A percentile compares a stretch with the other conserved stretches of the same genome.
phyloP scores from a whole-genome alignment of 1,140 invertebrate species.

The Bilobella aurantiaca region DNA sequence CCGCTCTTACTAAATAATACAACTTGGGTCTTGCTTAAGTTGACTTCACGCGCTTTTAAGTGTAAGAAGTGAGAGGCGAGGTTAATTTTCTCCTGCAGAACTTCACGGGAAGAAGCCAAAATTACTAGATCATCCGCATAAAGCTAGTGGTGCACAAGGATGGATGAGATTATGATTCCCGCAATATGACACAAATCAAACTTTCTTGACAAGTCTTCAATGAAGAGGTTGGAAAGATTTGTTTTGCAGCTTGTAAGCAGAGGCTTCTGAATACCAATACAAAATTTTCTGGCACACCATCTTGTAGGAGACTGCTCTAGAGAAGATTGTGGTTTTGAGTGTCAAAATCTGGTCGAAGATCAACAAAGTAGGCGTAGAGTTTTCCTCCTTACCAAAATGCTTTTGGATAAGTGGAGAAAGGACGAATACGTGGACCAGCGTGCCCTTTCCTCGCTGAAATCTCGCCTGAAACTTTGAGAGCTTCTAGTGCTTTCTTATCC shows the following conservation, averaged over 20 bases:
- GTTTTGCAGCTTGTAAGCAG: slow-evolving; percentile 12
- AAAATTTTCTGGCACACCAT: slow-evolving; percentile 13
- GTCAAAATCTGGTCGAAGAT: slow-evolving; percentile 19
- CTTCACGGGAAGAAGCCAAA: background rate
- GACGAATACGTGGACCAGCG: slow-evolving; percentile 32
- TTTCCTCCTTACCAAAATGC: slow-evolving; percentile 5
- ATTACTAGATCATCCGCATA: slow-evolving; percentile 23
- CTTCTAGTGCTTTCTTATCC: slow-evolving; percentile 23
- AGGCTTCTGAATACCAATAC: slow-evolving; percentile 6
- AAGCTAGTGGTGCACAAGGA: slow-evolving; percentile 2
- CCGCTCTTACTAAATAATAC: no score
- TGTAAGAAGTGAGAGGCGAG: no score
- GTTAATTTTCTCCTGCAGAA: slow-evolving; percentile 22
- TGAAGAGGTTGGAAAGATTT: slow-evolving; percentile 18
- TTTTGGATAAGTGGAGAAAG: slow-evolving; percentile 17
- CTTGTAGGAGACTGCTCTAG: slow-evolving; percentile 12
- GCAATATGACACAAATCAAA: background rate
- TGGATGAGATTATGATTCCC: background rate
- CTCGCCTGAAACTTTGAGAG: slow-evolving; percentile 34
- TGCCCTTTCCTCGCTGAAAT: slow-evolving; percentile 25
- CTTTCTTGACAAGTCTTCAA: slow-evolving; percentile 9
- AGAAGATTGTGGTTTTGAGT: slow-evolving; percentile 3
- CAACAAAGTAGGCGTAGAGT: slow-evolving; percentile 19
- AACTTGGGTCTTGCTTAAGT: no score
- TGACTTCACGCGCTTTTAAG: no score